These are phyloP conservation scores for Platichthys flesus DNA, from an alignment of 2,113 vertebrate species.

Conservation along the genomic window DNA sequence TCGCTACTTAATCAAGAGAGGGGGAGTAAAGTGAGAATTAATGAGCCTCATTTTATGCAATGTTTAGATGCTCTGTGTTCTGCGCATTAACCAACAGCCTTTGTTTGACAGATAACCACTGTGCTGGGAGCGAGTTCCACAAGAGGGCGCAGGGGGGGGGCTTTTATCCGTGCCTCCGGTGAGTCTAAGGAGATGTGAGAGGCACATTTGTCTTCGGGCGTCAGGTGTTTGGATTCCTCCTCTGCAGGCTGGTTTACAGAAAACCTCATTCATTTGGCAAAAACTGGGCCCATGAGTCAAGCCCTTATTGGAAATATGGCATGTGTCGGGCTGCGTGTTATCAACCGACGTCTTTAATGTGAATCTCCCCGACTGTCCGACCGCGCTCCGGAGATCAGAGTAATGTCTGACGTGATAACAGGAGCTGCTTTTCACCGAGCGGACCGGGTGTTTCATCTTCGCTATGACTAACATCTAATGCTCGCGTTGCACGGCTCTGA, in stretches of 20 bases:
- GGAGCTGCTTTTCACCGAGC: not conserved
- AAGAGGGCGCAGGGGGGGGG: slow-evolving; percentile 72
- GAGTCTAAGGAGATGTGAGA: slow-evolving; percentile 36
- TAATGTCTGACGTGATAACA: not conserved
- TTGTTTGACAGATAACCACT: slow-evolving; percentile 81
- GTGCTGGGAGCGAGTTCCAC: slow-evolving; percentile 86
- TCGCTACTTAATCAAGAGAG: slow-evolving; percentile 55
- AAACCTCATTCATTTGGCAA: slow-evolving; percentile 26
- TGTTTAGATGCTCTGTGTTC: slow-evolving; percentile 56
- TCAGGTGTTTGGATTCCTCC: slow-evolving; percentile 23
- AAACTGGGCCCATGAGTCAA: not conserved
- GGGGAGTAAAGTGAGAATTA: slow-evolving; percentile 28
- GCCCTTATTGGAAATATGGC: slow-evolving; percentile 15
- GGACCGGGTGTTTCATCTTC: not conserved
- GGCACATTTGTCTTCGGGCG: slow-evolving; percentile 45
- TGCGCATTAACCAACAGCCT: slow-evolving; percentile 84
- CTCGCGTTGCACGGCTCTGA: slow-evolving; percentile 6
- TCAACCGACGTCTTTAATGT: slow-evolving; percentile 21
- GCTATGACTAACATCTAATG: not conserved
- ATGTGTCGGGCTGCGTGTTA: slow-evolving; percentile 16
- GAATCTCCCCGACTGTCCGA: slow-evolving; percentile 1
- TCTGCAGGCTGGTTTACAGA: slow-evolving; percentile 23
- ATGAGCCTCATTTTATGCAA: slow-evolving; percentile 39
- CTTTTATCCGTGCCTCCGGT: slow-evolving; percentile 17
- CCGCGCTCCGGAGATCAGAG: not conserved